Conservation (phyloP, 2,888 invertebrate genomes). For the Synanthedon tipuliformis region DNA sequence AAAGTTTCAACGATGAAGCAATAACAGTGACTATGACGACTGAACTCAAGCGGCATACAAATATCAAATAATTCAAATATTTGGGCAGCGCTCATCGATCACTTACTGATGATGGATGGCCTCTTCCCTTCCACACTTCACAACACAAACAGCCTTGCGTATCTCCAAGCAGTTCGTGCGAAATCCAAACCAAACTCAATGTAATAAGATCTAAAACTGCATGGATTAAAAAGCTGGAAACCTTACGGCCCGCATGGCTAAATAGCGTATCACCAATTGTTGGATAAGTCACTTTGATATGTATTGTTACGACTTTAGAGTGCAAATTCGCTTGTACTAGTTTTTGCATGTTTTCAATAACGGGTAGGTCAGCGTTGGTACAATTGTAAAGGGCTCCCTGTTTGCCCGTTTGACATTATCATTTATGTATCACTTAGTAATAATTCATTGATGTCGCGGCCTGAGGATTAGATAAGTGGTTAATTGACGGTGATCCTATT, state of each 20-base stretch:
- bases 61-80: conserved; percentile 65
- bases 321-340: too few relatives aligned
- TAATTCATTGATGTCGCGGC: conserved; percentile 49
- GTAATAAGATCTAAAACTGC: not conserved
- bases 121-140: conserved; percentile 10
- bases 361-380: conserved; percentile 50
- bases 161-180: not conserved
- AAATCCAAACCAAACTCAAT: not conserved
- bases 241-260: not conserved
- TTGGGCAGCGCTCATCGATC: conserved; percentile 63
- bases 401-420: conserved; percentile 58
- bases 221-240: not conserved
- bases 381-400: conserved; percentile 45
- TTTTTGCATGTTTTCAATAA: conserved; percentile 31
- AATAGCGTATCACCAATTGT: not conserved
- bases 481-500: conserved; percentile 21
- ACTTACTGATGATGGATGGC: conserved; percentile 62
- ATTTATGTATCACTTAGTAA: conserved; percentile 58
- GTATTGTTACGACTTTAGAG: too few relatives aligned
- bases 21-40: not conserved
- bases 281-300: too few relatives aligned
- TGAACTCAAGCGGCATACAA: conserved; percentile 9
- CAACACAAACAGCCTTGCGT: conserved; percentile 16
- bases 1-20: too few relatives aligned
- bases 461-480: conserved; percentile 26